Base-by-base conservation (phyloP, 2,888 invertebrate species). In the Torymus tubicola region DNA sequence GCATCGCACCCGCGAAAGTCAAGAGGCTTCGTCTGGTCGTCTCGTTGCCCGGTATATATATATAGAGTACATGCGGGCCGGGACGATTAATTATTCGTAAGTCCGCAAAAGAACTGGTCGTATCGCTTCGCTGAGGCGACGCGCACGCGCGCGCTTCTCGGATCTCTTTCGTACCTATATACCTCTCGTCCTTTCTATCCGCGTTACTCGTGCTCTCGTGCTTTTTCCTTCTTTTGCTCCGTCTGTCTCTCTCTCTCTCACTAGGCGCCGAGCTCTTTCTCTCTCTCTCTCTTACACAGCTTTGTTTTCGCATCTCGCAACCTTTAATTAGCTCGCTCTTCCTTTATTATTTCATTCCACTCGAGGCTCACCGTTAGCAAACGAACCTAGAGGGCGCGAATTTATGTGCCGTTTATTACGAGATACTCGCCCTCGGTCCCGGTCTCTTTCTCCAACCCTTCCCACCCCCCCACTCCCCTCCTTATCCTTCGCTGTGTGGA, bases 361-460 rank as follows among this genome's bases (percentile, higher is more conserved):
- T 75, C 52, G 57, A 75, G 75, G 61, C 79, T 68, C 16, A 13
- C 2, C 13, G 57, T 31, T 21, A 0, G 24, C 65, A 64, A 63
- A 42, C 21, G 58, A 61, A 14, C 42, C 71, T 68, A 63, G 79
- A 74, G 72, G 73, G 73, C 58, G 80, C 65, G 64, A 76, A 80
- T 80, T 80, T 80, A 75, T 68, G 65, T 67, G 58, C 64, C 77
- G 77, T 81, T 81, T 81, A 81, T 77, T 76, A 71, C 60, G 64
- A 55, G 70, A 80, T 63, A 31, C 16, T n/a, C n/a, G 52, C 42
- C 11, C 57, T 42, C 74, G 13, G 10, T 13, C 16, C 12, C 11
- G 5, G 8, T 67, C 42, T 61, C 57, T 24, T 42, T 42, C 42
- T 52, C 52, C n/a, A n/a, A 16, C 52, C 16, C 58, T 55, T 4